Percentiles rank a stretch among this genome's conserved stretches.
Conservation (phyloP, 2,113 vertebrate species). For the Salvator merianae region DNA sequence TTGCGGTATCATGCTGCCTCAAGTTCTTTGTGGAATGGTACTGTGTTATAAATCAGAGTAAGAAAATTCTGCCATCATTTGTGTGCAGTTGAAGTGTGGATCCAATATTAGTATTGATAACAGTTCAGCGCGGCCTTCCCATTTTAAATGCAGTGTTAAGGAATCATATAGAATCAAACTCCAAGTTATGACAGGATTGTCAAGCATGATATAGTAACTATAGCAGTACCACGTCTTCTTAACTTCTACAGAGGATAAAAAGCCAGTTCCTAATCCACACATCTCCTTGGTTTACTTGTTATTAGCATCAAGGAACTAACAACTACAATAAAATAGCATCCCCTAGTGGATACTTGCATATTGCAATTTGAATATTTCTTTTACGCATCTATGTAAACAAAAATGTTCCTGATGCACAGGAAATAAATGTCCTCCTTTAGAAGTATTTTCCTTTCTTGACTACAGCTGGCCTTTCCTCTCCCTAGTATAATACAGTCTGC, state of each 20-base stretch:
- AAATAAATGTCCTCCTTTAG: rapidly evolving
- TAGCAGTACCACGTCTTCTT: neutral
- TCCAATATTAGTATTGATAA: neutral
- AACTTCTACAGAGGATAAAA: neutral
- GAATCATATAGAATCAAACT: neutral
- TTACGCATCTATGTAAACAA: neutral
- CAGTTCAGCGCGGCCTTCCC: neutral
- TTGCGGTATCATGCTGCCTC: too few relatives aligned
- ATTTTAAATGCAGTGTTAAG: too few relatives aligned
- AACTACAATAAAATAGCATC: conserved; percentile 35
- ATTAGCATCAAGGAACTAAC: rapidly evolving
- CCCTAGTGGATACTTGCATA: conserved; percentile 24
- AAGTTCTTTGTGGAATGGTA: too few relatives aligned
- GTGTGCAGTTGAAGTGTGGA: neutral
- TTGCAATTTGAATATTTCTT: neutral
- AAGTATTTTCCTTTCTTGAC: neutral
- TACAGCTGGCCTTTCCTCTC: neutral
- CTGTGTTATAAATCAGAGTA: too few relatives aligned
- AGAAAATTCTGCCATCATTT: neutral
- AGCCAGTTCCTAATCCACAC: rapidly evolving
- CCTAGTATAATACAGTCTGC: neutral
- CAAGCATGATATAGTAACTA: neutral
- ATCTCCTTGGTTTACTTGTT: rapidly evolving
- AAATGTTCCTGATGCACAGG: rapidly evolving
- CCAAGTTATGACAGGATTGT: neutral